Base-by-base conservation (phyloP, 2,797 vertebrate species). In the Sebastiscus albofasciatus region DNA sequence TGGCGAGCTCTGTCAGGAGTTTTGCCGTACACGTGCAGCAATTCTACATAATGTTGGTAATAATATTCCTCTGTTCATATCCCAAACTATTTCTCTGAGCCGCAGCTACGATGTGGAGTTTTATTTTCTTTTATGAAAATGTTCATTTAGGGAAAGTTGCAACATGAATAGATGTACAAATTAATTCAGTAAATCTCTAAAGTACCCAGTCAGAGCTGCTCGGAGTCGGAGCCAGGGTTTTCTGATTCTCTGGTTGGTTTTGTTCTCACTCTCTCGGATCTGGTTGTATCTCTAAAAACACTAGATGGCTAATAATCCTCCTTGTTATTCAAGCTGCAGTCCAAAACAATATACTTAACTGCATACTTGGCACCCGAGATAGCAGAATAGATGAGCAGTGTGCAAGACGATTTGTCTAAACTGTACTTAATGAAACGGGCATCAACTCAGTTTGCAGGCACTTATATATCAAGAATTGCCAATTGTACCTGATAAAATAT, bases 181-280 rank as follows among this genome's bases (percentile, higher is more conserved):
- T 91, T 52, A 77, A 89, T 89, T 90, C 24, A 69, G 64, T 36
- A 80, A 87, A 89, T 84, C 82, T 84, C 84, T 26, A 4, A 78
- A 87, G 72, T 56, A 74, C 59, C 27, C 62, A 56, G 59, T 71
- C 54, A 34, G 73, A 34, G 79, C 71, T 62, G 75, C 5, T 82
- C 36, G 42, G 77, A 83, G 69, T 42, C 16, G 0, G n/a, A 86
- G 81, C 77, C 84, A 87, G 71, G 3, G 5, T 56, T 80, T 75
- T 74, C 55, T 68, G 14, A 5, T 52, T 65, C 26, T 69, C 70
- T 26, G 11, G 20, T n/a, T 71, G 1, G 20, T 65, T 81, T 55
- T 42, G 6, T 26, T 34, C 72, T 61, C 26, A 12, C 20, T 61
- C 54, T 74, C 33, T 74, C 75, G 75, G 78, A 79, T 83, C 26